Base-by-base conservation (phyloP, 2,113 vertebrate species). In the Cynocephalus volans region DNA sequence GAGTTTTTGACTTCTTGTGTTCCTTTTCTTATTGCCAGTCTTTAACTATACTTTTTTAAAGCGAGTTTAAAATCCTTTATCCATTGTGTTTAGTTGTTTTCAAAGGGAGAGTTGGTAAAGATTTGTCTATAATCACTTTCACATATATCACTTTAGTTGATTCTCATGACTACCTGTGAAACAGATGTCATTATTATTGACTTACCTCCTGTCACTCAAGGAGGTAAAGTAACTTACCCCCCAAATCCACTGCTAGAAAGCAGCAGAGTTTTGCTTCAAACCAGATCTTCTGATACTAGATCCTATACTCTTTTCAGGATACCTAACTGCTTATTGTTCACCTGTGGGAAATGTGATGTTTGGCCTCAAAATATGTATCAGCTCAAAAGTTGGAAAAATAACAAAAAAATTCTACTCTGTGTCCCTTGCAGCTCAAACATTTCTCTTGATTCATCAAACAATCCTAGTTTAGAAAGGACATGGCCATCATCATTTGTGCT, bases 361-460 rank as follows among this genome's bases (percentile, higher is more conserved):
- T 69, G 45, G 6, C 19, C 28, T 92, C 41, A 72, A 95, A 95
- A 52, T 72, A 80, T 79, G 50, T 1, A 73, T 67, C 28, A 82
- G 2, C 6, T 87, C n/a, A 62, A 85, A 88, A 85, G 31, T 9
- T 88, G 72, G 36, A 76, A 93, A 90, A 93, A 28, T 48, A 83
- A 83, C 8, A 87, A 76, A 50, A 28, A 31, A 28, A 26, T 80
- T 65, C 24, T 72, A 23, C n/a, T 92, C 54, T 87, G 50, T 26
- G 18, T 73, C 24, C 13, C 28, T 70, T 41, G 5, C 28, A 64
- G 48, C 62, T 95, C 50, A 62, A 17, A 88, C 50, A 80, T 75
- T 91, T 65, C 76, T 96, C 36, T 70, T 52, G 11, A 86, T 83
- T 90, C 64, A 60, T 54, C 84, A 90, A 70, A 92, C 48, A 90